Evolutionary conservation across 2,888 invertebrate genomes (phyloP), one percentile per base, ranked within the genome.

Genomic region (Alsophila aescularia): DNA sequence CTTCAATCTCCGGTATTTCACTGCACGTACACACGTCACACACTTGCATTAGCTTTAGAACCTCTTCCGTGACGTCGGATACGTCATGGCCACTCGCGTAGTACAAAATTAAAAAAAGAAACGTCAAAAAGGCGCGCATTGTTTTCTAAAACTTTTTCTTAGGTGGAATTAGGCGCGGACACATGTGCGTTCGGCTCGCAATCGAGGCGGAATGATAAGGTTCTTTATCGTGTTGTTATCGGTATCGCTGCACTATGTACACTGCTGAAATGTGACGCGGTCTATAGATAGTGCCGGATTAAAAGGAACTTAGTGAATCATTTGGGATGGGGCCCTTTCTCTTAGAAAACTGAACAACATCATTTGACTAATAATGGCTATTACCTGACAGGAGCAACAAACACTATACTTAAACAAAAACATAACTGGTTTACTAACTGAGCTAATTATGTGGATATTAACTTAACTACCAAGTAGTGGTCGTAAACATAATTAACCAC

Each of bases 1-100:
- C 82, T 48, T 89, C 87, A 9, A 83, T 66, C 63, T 89, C 87
- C 1, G 81, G 78, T 60, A 90, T 89, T 75, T 91, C 91, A 83
- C 90, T 89, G 66, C 90, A 91, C 68, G 88, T 85, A 69, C 91
- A 91, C 64, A 83, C 79, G 52, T 83, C 83, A 77, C 89, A 86
- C 53, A 91, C 69, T 65, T 83, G 78, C 64, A 90, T 77, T 18
- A 79, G 62, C 61, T 77, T 79, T 16, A 64, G 58, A 58, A 69
- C 73, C 61, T 75, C 72, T 56, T 78, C 64, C 2, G 60, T 70
- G 14, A 69, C 77, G 35, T 66, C 70, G 29, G 58, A 47, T 52
- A 70, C 56, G 12, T 80, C 80, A 64, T 88, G 81, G 44, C 79
- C 74, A 47, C 64, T 70, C 29, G 67, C 73, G 62, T 69, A 47